phyloP scores from a whole-genome alignment of 2,113 vertebrate species.

The Antennarius striatus region DNA sequence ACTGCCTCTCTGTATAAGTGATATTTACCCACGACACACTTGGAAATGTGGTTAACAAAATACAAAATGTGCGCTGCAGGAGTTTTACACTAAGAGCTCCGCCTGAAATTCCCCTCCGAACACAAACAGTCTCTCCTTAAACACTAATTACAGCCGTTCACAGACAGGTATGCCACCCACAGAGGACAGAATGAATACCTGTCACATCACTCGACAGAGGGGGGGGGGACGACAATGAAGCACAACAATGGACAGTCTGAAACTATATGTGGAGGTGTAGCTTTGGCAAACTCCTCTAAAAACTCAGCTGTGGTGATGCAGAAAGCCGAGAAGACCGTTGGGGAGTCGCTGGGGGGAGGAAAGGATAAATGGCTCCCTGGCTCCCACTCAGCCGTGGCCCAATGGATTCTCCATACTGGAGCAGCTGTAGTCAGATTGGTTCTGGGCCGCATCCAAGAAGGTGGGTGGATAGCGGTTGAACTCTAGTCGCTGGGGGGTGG shows the following conservation, averaged over 20 bases:
- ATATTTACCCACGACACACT: conserved; percentile 32
- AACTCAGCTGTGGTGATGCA: conserved; percentile 39
- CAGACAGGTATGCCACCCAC: conserved; percentile 51
- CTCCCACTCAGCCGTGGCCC: conserved; percentile 47
- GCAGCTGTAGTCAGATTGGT: conserved; percentile 64
- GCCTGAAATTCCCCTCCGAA: conserved; percentile 34
- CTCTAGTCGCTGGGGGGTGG: not conserved
- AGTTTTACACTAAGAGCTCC: conserved; percentile 10
- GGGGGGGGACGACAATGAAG: conserved; percentile 32
- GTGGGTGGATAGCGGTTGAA: conserved; percentile 67
- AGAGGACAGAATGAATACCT: conserved; percentile 38
- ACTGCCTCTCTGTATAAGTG: not conserved
- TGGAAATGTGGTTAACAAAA: conserved; percentile 21
- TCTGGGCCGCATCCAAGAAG: conserved; percentile 69
- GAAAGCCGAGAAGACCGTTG: conserved; percentile 36
- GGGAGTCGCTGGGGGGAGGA: conserved; percentile 57
- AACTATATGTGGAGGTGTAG: conserved; percentile 36
- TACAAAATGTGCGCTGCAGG: conserved; percentile 22
- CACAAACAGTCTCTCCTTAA: conserved; percentile 42
- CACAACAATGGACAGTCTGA: conserved; percentile 52
- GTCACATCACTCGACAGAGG: conserved; percentile 41
- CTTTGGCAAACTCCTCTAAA: conserved; percentile 50
- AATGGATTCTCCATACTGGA: conserved; percentile 76
- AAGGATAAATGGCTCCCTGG: conserved; percentile 55
- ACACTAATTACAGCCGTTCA: conserved; percentile 49